Evolutionary conservation across 2,888 invertebrate genomes (phyloP).

Genomic region (Morinoia aosen): DNA sequence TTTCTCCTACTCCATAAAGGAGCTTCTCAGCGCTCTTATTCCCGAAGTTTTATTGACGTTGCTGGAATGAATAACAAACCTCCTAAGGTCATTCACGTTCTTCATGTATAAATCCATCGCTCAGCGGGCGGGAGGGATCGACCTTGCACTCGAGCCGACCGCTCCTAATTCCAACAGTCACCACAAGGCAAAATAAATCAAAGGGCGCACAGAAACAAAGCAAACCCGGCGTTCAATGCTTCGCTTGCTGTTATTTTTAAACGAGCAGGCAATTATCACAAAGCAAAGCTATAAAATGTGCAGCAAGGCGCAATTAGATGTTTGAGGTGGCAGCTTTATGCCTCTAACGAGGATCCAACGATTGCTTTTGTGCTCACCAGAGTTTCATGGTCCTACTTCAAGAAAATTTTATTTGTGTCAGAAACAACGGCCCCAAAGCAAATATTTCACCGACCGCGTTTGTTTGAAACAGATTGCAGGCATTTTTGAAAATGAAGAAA

Average conservation of each 20-base stretch:
- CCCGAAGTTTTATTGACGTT: not conserved
- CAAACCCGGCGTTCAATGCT: not conserved
- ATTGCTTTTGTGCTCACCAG: not conserved
- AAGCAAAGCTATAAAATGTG: not conserved
- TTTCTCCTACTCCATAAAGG: not conserved
- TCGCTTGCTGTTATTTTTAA: not conserved
- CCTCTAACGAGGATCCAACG: not conserved
- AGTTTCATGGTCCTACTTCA: not conserved
- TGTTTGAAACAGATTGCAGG: no score
- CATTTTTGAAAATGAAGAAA: no score
- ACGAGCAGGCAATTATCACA: not conserved
- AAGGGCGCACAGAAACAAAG: not conserved
- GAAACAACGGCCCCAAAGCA: no score
- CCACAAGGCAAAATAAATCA: not conserved
- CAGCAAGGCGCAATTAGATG: not conserved
- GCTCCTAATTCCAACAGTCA: not conserved
- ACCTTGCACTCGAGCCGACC: not conserved
- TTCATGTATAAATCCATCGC: not conserved
- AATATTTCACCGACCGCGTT: no score
- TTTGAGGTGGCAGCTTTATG: not conserved
- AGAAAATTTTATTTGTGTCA: not conserved
- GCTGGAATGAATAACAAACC: no score
- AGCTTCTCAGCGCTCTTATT: not conserved
- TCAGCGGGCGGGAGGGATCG: not conserved
- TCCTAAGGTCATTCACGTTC: no score